A percentile compares a stretch with the other conserved stretches of the same genome.
Conservation (phyloP, 2,113 vertebrate species). For the Eptesicus fuscus region DNA sequence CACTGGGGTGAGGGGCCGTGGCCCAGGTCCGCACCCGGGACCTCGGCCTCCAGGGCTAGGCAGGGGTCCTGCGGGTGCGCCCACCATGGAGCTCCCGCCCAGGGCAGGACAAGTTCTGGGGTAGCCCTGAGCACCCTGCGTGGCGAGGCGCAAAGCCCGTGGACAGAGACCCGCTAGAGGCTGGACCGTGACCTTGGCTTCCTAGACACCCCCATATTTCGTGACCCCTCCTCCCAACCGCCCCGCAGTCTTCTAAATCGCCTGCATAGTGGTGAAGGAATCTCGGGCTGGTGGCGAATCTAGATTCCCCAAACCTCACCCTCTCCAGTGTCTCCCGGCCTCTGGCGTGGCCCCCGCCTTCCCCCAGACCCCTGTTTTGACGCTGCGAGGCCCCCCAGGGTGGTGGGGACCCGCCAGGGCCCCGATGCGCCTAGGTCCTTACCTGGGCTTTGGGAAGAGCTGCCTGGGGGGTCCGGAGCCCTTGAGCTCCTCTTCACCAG, state of each 20-base stretch:
- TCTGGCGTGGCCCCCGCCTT: background rate
- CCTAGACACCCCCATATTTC: background rate
- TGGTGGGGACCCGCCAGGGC: background rate
- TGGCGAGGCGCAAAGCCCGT: rapidly evolving
- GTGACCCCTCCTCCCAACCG: no score
- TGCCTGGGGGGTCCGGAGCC: background rate
- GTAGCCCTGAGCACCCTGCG: rapidly evolving
- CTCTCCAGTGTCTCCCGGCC: background rate
- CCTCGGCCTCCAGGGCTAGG: background rate
- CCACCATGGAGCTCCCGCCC: background rate
- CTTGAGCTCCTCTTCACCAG: background rate
- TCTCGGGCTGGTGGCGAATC: background rate
- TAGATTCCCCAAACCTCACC: rapidly evolving
- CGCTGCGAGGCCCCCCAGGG: rapidly evolving
- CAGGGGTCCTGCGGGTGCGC: no score
- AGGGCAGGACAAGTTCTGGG: background rate
- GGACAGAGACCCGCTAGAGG: rapidly evolving
- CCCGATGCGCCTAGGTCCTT: background rate
- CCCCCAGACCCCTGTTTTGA: background rate
- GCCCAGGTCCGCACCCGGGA: background rate
- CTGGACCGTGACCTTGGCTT: background rate
- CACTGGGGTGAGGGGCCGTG: background rate
- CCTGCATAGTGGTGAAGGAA: background rate
- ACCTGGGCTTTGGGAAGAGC: constrained; percentile 53
- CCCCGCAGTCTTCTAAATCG: background rate